phyloP scores from a whole-genome alignment of 2,797 vertebrate species.

The Periophthalmus magnuspinnatus region DNA sequence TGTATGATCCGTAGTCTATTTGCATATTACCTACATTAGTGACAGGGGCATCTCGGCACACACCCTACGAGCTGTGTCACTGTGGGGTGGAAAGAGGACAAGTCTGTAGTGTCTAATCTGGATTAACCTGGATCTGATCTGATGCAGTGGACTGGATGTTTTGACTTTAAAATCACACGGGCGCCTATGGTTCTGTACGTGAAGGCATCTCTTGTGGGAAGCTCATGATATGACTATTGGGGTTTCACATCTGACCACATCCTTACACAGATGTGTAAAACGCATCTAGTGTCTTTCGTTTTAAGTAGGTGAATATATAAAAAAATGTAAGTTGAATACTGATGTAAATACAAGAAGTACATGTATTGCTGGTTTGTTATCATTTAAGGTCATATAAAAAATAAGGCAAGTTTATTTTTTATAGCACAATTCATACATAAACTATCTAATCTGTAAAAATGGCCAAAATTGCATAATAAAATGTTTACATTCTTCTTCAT shows the following conservation, averaged over 20 bases:
- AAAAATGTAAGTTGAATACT: too few relatives aligned
- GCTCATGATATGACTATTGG: background rate
- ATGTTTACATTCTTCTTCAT: too few relatives aligned
- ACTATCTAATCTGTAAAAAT: too few relatives aligned
- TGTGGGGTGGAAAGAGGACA: slow-evolving; percentile 31
- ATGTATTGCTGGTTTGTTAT: too few relatives aligned
- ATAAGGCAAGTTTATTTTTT: too few relatives aligned
- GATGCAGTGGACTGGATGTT: slow-evolving; percentile 40
- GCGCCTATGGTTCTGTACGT: background rate
- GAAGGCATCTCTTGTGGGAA: background rate
- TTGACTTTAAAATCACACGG: slow-evolving; percentile 35
- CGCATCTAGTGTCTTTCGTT: slow-evolving; percentile 7
- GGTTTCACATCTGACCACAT: slow-evolving; percentile 51
- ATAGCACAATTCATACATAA: too few relatives aligned
- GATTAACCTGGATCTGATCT: slow-evolving; percentile 61
- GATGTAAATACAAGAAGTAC: too few relatives aligned
- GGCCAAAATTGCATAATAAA: too few relatives aligned
- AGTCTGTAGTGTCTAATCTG: slow-evolving; percentile 53
- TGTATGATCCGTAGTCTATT: slow-evolving; percentile 41
- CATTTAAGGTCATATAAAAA: too few relatives aligned
- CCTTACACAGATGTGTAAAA: slow-evolving; percentile 33
- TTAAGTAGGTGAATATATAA: background rate
- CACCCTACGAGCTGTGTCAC: slow-evolving; percentile 28
- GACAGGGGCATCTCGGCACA: slow-evolving; percentile 22
- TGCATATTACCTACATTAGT: slow-evolving; percentile 7